Base-by-base conservation (phyloP, 2,888 invertebrate species). In the Ormyrus rosae region DNA sequence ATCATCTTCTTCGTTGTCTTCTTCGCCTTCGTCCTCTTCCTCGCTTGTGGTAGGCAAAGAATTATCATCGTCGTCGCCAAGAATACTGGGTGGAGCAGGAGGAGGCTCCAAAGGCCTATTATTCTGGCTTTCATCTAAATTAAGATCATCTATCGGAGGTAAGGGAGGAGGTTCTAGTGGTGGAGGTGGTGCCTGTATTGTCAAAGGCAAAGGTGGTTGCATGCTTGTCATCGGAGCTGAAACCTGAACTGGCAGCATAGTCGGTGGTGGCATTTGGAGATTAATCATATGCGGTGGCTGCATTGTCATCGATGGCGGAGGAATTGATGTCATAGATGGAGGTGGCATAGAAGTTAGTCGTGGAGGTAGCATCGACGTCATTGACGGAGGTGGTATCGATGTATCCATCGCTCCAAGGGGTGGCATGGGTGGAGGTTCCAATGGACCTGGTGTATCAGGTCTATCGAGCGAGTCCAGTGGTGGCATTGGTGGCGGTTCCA, bases 41-140 rank as follows among this genome's bases (percentile, higher is more conserved):
- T 73, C 78, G 5, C 67, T 71, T 0, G 68, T 51, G 7, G 81
- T 67, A 9, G 45, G 34, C 6, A 53, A 7, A 2, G 67, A 63
- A n/a, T 34, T 48, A 3, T 65, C 53, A 0, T 82, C 82, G 13
- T 78, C 81, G 6, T 80, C 82, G 8, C 61, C 82, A 2, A 81
- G 46, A n/a, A 82, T 77, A 19, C 67, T 70, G 2, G 78, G 81
- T 5, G 74, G 75, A 6, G 60, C 19, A 60, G 51, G 51, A 51
- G 51, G 51, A 0, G 68, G 68, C n/a, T 68, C 68, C 5, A 68
- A 46, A 4, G 68, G 68, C 5, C 53, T 45, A 46, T 13, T n/a
- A 4, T 65, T 50, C 9, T n/a, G 13, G n/a, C 19, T 51, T 34
- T 67, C 58, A 13, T 70, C 75, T 0, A 72, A 60, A 5, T 19